These are phyloP conservation scores for Loris lydekkerianus DNA, from an alignment of 2,797 vertebrate genomes.

Conservation along the genomic window DNA sequence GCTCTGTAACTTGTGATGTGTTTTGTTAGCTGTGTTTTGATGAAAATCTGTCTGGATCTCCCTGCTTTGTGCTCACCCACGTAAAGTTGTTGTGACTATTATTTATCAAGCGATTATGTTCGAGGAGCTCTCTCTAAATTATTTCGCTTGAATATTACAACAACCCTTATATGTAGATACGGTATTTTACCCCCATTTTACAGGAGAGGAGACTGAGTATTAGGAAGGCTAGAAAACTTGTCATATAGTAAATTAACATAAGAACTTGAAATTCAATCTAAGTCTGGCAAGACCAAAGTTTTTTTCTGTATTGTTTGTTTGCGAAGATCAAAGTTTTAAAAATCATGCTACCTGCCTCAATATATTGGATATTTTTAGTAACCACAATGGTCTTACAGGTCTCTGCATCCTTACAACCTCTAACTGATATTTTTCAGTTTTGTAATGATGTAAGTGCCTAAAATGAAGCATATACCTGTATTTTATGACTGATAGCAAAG, in stretches of 20 bases:
- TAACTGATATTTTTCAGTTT: slow-evolving; percentile 10
- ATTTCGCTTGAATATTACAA: neutral
- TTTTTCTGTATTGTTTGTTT: neutral
- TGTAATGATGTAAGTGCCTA: neutral
- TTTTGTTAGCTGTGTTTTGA: neutral
- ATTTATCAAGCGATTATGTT: neutral
- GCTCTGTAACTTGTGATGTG: neutral
- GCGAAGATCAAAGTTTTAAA: slow-evolving; percentile 1
- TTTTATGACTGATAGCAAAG: slow-evolving; percentile 27
- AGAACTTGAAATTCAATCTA: neutral
- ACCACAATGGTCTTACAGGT: neutral
- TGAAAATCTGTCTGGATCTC: neutral
- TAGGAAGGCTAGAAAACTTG: slow-evolving; percentile 8
- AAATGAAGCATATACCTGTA: neutral
- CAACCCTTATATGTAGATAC: neutral
- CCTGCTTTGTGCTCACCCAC: neutral
- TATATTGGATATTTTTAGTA: slow-evolving; percentile 3
- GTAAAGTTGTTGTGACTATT: neutral
- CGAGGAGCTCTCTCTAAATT: slow-evolving; percentile 2
- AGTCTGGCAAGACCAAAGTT: neutral
- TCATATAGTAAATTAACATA: neutral
- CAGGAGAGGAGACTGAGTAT: neutral
- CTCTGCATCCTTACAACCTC: neutral
- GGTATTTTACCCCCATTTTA: neutral
- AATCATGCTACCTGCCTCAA: neutral